Percentiles rank a stretch among this genome's conserved stretches.
These are phyloP conservation scores for Standfussiana lucernea DNA, from an alignment of 2,888 invertebrate species.

Conservation along the genomic window DNA sequence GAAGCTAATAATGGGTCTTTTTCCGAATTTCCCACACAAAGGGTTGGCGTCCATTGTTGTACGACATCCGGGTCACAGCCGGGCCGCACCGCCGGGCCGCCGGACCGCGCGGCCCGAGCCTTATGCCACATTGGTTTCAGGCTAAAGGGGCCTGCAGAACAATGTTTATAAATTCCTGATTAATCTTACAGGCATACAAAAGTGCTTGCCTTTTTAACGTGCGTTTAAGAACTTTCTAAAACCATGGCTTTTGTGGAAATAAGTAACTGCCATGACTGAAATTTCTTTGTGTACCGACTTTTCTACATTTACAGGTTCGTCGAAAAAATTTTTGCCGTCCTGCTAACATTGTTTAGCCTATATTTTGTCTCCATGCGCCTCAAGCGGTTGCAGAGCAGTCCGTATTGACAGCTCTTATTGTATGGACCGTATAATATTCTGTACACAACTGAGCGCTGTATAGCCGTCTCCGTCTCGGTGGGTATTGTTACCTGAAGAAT, in stretches of 20 bases:
- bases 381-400: not conserved
- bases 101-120: slow-evolving; percentile 3
- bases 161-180: not conserved
- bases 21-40: slow-evolving; percentile 48
- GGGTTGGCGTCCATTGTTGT: slow-evolving; percentile 58
- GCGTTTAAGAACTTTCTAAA: not conserved
- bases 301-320: not conserved
- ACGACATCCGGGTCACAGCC: slow-evolving; percentile 24
- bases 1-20: slow-evolving; percentile 54
- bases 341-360: not conserved
- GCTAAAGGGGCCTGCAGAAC: not conserved
- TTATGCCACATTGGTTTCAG: slow-evolving; percentile 19
- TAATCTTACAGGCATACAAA: not conserved
- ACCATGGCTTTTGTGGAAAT: not conserved
- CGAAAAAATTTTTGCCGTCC: too few relatives aligned
- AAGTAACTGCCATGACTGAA: not conserved
- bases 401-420: slow-evolving; percentile 19
- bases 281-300: not conserved
- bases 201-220: not conserved
- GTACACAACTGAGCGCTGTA: not conserved
- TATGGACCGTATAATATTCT: not conserved
- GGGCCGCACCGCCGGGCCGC: slow-evolving; percentile 6
- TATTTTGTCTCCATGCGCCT: not conserved
- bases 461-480: slow-evolving; percentile 9
- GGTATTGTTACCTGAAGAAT: slow-evolving; percentile 44